Conservation (phyloP, 2,113 vertebrate species). For the Labeo catla region DNA sequence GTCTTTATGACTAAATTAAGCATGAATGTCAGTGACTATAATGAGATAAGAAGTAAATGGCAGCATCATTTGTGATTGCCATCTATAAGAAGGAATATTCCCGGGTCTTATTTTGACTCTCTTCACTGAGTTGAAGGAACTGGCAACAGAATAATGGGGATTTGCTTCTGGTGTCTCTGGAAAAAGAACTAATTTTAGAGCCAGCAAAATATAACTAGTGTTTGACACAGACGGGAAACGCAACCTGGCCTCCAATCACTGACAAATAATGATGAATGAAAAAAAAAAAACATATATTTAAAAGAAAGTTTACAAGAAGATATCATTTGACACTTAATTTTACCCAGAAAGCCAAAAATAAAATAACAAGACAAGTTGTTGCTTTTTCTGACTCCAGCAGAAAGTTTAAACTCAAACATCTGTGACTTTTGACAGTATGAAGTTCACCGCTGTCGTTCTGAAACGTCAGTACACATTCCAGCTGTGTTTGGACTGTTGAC, state of each 20-base stretch:
- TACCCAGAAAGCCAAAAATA: background rate
- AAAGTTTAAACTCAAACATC: background rate
- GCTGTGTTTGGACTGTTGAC: constrained; percentile 46
- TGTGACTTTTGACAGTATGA: background rate
- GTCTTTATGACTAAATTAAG: background rate
- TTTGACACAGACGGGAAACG: constrained; percentile 27
- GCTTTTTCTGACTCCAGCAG: background rate
- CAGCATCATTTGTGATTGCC: constrained; percentile 21
- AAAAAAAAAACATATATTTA: background rate
- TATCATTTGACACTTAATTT: background rate
- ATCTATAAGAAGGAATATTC: background rate
- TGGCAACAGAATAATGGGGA: background rate
- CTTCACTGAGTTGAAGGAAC: constrained; percentile 12
- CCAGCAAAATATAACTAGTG: background rate
- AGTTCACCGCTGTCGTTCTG: background rate
- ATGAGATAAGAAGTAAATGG: constrained; percentile 41
- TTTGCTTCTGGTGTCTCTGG: background rate
- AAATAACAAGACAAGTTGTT: background rate
- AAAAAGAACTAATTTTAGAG: constrained; percentile 1
- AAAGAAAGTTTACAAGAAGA: background rate
- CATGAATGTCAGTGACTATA: constrained; percentile 53
- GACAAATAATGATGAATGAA: constrained; percentile 18
- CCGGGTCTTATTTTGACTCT: background rate
- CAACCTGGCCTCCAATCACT: constrained; percentile 11
- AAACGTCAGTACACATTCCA: constrained; percentile 41